Evolutionary conservation across 2,888 invertebrate genomes (phyloP).

Genomic region (Oscheius sp.): DNA sequence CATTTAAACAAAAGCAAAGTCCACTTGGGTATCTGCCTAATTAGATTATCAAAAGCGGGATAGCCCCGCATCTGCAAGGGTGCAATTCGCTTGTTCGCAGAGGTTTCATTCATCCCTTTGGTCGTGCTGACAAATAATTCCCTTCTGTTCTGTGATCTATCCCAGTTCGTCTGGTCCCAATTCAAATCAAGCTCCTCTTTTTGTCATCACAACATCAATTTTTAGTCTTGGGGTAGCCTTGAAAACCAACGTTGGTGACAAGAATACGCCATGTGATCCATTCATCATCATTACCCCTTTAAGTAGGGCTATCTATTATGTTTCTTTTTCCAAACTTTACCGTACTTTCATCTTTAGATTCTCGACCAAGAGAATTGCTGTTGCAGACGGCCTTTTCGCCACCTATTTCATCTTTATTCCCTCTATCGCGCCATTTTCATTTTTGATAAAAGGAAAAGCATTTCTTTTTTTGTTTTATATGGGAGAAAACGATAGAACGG

Average conservation of each 20-base stretch:
- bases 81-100: background rate
- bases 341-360: background rate
- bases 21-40: constrained; percentile 16
- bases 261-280: constrained; percentile 18
- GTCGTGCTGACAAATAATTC: constrained; percentile 18
- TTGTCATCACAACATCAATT: constrained; percentile 10
- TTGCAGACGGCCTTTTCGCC: background rate
- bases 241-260: background rate
- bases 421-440: constrained; percentile 15
- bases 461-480: background rate
- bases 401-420: constrained; percentile 1
- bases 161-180: background rate
- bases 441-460: background rate
- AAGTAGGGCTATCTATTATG: background rate
- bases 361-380: too few species aligned
- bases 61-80: background rate
- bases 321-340: constrained; percentile 9
- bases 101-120: background rate
- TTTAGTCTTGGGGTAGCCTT: background rate
- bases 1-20: constrained; percentile 4
- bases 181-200: background rate
- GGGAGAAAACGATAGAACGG: background rate
- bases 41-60: constrained; percentile 4
- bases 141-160: background rate
- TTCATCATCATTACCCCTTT: constrained; percentile 12